phyloP scores from a whole-genome alignment of 2,888 invertebrate species.

The Hybos culiciformis region DNA sequence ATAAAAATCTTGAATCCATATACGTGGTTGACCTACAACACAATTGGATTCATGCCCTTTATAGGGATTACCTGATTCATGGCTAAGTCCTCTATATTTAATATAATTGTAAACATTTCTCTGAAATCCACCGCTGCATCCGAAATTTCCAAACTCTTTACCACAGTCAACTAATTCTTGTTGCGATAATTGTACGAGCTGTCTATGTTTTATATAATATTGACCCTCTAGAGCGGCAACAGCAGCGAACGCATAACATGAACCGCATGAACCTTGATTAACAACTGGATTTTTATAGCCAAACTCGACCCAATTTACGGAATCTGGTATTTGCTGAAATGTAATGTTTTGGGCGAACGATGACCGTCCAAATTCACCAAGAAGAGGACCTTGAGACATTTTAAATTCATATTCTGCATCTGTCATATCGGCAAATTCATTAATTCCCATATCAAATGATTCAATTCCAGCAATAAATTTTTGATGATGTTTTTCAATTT shows the following conservation, averaged over 20 bases:
- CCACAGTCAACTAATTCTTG: constrained; percentile 2
- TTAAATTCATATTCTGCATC: neutral
- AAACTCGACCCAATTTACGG: neutral
- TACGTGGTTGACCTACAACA: neutral
- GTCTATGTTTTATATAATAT: constrained; percentile 1
- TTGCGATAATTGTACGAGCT: neutral
- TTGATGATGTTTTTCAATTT: neutral
- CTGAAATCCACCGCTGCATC: neutral
- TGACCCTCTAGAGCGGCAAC: neutral
- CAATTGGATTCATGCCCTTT: neutral
- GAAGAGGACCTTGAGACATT: neutral
- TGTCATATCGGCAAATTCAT: constrained; percentile 1
- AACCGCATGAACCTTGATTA: constrained; percentile 1
- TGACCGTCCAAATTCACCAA: constrained; percentile 8
- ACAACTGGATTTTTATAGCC: neutral
- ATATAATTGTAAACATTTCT: neutral
- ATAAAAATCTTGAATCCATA: neutral
- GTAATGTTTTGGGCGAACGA: neutral
- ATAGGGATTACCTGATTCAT: neutral
- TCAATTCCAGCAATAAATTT: neutral
- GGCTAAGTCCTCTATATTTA: neutral
- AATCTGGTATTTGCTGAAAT: neutral
- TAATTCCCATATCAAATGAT: neutral
- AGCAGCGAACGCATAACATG: constrained; percentile 1
- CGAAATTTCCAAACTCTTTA: neutral